Base-by-base conservation (phyloP, 2,797 vertebrate genomes). In the Cryptoblepharus egeriae region DNA sequence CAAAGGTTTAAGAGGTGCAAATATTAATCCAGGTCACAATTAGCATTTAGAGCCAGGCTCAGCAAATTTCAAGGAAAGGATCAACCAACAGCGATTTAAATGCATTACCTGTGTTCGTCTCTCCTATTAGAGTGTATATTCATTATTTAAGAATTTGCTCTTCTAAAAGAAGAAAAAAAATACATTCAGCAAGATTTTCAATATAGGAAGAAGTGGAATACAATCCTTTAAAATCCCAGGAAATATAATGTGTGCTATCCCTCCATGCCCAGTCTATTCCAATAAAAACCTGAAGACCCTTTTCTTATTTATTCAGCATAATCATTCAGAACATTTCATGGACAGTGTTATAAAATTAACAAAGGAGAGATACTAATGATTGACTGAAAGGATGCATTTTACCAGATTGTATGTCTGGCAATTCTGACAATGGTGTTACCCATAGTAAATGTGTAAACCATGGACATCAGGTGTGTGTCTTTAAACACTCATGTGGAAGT, bases 41-140 rank as follows among this genome's bases (percentile, higher is more conserved):
- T 76, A 85, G 45, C 84, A 88, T 94, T 93, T 93, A 87, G 89
- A 92, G 89, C 89, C 87, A 82, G 87, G 83, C 91, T 93, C 93
- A 95, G 94, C 93, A 95, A 90, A 93, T 94, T 95, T 92, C 93
- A 91, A 89, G 86, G 87, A 90, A 74, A 30, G 88, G 89, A 92
- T 93, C 91, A 94, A 90, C 85, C 91, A 93, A 91, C 84, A 92
- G 89, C 89, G 90, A 95, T 93, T 92, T 88, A 95, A 94, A 93
- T 92, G 92, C 85, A 91, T 93, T 92, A 88, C 90, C 86, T 93
- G 92, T 74, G 90, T 92, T 30, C 77, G 89, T 92, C 93, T 84
- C 82, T 93, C 89, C 92, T 81, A 83, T 82, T 67, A 28, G 91
- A 93, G 94, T 91, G 94, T 88, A 89, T 92, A 93, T 88, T 75